Evolutionary conservation across 1,140 invertebrate genomes (phyloP), one percentile per base, ranked within the genome.

Genomic region (Lepidurus packardi): DNA sequence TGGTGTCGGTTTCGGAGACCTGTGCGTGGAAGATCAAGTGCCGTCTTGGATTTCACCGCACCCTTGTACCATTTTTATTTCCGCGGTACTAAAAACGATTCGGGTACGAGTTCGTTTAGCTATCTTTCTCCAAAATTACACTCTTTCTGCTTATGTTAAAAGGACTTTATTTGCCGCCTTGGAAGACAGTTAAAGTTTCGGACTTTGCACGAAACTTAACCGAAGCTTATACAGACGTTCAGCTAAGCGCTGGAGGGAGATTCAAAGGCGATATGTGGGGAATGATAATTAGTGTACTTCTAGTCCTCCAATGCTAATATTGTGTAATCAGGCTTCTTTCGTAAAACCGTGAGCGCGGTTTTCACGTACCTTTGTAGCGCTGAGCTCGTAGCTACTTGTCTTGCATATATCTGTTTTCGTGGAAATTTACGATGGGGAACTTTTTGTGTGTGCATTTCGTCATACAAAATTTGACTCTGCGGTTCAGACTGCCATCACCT

Each of bases 1-100:
- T 80, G 79, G 79, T 80, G 79, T 44, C 75, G 78, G 16, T 80
- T 80, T 77, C 53, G 79, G 9, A 41, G 79, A 16, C 79, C 79
- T 3, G n/a, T 80, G 4, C 76, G 77, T 16, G 65, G 42, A 13
- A 44, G 43, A 44, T 76, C 76, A 13, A 53, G 44, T 16, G 53
- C 76, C 34, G 43, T 43, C 42, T 74, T 80, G 44, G 53, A 76
- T 41, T 77, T 76, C 13, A 74, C 34, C 8, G 76, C 65, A 13
- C 42, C 79, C 24, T 34, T 80, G 45, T 80, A 79, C 41, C 79
- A 80, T 21, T 80, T 77, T 25, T 80, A 77, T 73, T 80, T 80
- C 73, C 42, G 73, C 24, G 79, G 79, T 9, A 34, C 25, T 21
- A 77, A 77, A 53, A 80, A 80, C 43, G 74, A 75, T 45, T 44